These are phyloP conservation scores for Callocephalon fimbriatum DNA, from an alignment of 2,113 vertebrate genomes.

Conservation along the genomic window DNA sequence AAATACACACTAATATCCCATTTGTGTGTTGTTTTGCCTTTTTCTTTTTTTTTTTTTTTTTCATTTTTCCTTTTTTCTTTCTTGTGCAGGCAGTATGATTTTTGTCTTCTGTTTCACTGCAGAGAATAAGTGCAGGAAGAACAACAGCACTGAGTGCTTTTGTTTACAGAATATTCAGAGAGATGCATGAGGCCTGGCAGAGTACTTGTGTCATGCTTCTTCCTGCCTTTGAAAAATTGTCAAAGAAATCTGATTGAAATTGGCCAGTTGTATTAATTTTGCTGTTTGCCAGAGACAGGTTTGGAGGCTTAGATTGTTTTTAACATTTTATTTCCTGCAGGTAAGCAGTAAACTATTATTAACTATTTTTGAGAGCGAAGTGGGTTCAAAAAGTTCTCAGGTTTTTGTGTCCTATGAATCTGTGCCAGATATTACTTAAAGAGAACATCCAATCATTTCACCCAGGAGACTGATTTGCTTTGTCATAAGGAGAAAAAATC, in stretches of 20 bases:
- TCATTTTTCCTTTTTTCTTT: background rate
- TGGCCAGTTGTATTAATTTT: slow-evolving; percentile 22
- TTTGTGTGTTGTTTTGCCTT: background rate
- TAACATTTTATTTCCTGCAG: background rate
- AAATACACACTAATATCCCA: slow-evolving; percentile 34
- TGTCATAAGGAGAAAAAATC: background rate
- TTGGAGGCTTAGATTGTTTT: background rate
- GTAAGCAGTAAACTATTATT: background rate
- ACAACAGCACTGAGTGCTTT: slow-evolving; percentile 20
- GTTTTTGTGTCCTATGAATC: background rate
- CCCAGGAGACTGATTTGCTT: background rate
- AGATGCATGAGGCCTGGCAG: slow-evolving; percentile 35
- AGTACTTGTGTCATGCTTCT: background rate
- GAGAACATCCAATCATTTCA: background rate
- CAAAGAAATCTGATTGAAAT: slow-evolving; percentile 44
- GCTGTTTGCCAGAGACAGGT: background rate
- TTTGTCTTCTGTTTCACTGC: background rate
- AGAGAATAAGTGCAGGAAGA: background rate
- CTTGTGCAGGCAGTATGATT: background rate
- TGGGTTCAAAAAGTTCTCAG: background rate
- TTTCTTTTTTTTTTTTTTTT: background rate
- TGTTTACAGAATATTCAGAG: slow-evolving; percentile 61
- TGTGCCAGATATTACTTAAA: background rate
- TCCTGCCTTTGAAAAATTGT: slow-evolving; percentile 53
- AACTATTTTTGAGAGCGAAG: background rate